These are phyloP conservation scores for Epinotia nisella DNA, from an alignment of 2,888 invertebrate species.

Conservation along the genomic window DNA sequence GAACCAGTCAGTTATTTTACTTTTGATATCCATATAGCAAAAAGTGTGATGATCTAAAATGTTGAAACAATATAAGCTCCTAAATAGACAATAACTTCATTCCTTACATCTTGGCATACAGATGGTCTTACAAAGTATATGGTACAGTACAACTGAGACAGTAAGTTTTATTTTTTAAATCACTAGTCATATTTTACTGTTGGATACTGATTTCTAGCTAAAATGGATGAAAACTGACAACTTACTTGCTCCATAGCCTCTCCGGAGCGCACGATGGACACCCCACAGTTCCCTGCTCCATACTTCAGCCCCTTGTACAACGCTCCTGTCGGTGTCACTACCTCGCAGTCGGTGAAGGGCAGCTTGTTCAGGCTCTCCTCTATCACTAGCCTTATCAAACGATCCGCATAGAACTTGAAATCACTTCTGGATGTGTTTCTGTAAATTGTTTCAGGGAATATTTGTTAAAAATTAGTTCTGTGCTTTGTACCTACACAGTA, in stretches of 20 bases:
- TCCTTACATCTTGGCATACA: too few relatives aligned
- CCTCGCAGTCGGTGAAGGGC: slow-evolving; percentile 95
- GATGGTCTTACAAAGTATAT: too few relatives aligned
- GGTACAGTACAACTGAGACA: too few relatives aligned
- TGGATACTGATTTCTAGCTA: too few relatives aligned
- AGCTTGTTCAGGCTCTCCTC: slow-evolving; percentile 99
- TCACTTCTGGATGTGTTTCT: slow-evolving; percentile 97
- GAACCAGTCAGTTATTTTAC: too few relatives aligned
- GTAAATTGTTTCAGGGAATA: slow-evolving; percentile 21
- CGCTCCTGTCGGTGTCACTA: slow-evolving; percentile 97
- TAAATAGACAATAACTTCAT: too few relatives aligned
- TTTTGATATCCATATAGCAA: too few relatives aligned
- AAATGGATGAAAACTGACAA: not conserved
- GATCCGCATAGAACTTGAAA: slow-evolving; percentile 99
- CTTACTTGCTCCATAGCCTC: slow-evolving; percentile 97
- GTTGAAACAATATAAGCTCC: too few relatives aligned
- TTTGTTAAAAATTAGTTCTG: too few relatives aligned
- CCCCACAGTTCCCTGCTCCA: slow-evolving; percentile 99
- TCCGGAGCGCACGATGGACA: slow-evolving; percentile 96
- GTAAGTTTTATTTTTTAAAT: too few relatives aligned
- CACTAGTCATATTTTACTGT: too few relatives aligned
- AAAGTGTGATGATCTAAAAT: too few relatives aligned
- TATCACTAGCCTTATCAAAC: slow-evolving; percentile 97
- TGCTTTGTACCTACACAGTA: not conserved
- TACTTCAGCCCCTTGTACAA: slow-evolving; percentile 96